Evolutionary conservation across 1,140 invertebrate genomes (phyloP).

Genomic region (Lutraria rhynchaena): DNA sequence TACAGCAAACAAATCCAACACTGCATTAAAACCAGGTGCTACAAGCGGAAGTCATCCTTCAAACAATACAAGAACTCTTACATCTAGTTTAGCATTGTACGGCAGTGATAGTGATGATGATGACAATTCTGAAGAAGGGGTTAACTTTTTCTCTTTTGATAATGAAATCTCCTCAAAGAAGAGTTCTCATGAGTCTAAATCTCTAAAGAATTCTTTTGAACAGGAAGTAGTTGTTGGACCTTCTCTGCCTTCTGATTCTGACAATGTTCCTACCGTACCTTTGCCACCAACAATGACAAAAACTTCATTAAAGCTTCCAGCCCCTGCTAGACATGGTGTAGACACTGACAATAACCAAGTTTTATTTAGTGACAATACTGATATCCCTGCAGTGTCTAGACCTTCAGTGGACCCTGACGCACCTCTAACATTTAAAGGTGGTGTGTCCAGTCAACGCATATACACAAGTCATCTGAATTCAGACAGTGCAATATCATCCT

Average conservation of each 20-base stretch:
- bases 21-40: not conserved
- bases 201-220: not conserved
- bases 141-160: slow-evolving; percentile 64
- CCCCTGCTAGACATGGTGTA: slow-evolving; percentile 29
- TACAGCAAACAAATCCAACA: not conserved
- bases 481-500: not conserved
- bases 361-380: not conserved
- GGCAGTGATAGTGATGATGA: slow-evolving; percentile 76
- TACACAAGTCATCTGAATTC: not conserved
- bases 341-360: not conserved
- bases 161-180: not conserved
- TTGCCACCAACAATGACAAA: slow-evolving; percentile 8
- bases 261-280: slow-evolving; percentile 35
- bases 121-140: slow-evolving; percentile 11
- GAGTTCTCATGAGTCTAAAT: not conserved
- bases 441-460: slow-evolving; percentile 4
- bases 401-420: slow-evolving; percentile 21
- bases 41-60: slow-evolving; percentile 11
- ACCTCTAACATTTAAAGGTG: slow-evolving; percentile 50
- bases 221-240: not conserved
- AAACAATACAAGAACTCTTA: not conserved
- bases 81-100: slow-evolving; percentile 55
- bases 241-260: not conserved
- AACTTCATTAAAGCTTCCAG: slow-evolving; percentile 49
- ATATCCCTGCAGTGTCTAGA: not conserved